These are phyloP conservation scores for Linnaemya vulpina DNA, from an alignment of 2,888 invertebrate species.

Conservation along the genomic window DNA sequence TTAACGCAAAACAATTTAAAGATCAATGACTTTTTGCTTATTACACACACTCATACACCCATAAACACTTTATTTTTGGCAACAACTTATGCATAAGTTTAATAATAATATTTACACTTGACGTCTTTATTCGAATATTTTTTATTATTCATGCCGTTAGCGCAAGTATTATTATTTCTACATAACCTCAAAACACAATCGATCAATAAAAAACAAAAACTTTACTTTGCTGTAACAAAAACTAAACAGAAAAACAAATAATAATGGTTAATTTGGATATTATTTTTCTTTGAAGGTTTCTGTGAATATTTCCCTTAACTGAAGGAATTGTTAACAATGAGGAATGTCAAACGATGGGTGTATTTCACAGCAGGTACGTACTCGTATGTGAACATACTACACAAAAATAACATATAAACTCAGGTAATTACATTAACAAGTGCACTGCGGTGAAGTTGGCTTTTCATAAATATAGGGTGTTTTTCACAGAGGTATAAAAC, in stretches of 20 bases:
- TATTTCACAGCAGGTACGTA: conserved; percentile 84
- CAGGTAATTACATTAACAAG: too few species aligned
- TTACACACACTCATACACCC: conserved; percentile 1
- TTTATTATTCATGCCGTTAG: conserved; percentile 30
- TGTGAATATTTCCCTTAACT: conserved; percentile 41
- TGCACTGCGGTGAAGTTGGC: too few species aligned
- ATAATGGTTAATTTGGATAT: background rate
- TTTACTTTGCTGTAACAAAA: background rate
- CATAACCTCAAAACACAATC: conserved; percentile 36
- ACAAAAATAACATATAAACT: too few species aligned
- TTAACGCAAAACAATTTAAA: conserved; percentile 39
- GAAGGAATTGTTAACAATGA: conserved; percentile 80
- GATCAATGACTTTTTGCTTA: conserved; percentile 60
- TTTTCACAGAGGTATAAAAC: too few species aligned
- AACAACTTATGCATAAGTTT: conserved; percentile 29
- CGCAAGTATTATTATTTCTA: background rate
- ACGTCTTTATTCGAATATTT: conserved; percentile 3
- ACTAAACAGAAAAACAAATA: background rate
- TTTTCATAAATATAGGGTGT: too few species aligned
- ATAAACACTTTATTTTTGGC: background rate
- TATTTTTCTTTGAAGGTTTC: conserved; percentile 62
- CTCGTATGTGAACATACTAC: conserved; percentile 66
- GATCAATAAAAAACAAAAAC: conserved; percentile 19
- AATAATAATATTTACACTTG: conserved; percentile 12
- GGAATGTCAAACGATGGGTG: conserved; percentile 84